Base-by-base conservation (phyloP, 2,888 invertebrate species). In the Melangyna quadrimaculata region DNA sequence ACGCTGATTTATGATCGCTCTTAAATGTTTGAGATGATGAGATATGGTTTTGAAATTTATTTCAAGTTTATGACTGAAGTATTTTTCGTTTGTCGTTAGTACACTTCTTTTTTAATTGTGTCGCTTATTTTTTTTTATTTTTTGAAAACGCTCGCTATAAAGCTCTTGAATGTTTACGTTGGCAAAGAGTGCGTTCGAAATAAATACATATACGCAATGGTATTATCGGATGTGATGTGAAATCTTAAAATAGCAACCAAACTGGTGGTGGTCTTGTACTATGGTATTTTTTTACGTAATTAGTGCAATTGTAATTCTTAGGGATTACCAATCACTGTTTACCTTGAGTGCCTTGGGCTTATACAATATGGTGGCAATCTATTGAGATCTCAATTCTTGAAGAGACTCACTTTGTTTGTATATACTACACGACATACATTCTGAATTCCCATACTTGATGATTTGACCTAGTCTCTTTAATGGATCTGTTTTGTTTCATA, bases 1-100 rank as follows among this genome's bases (percentile, higher is more conserved):
- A 73, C 78, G 87, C 82, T 87, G 87, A 82, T 82, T 87, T 87
- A 82, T 82, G 82, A 78, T 87, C 70, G 43, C 81, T 74, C 81
- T 77, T 82, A 82, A 82, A 70, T 82, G 78, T 82, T 78, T 87
- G 87, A 78, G 87, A 87, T 87, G 82, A 87, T 87, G 82, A 86
- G 86, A 86, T 86, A 86, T 78, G 86, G 86, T 70, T 73, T 86
- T 77, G 77, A 86, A 86, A 80, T 70, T 80, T 81, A 77, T 78
- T 86, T 81, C 78, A 80, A 86, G 86, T 86, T 86, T 86, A 86
- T 81, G 86, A 78, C 81, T 78, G 24, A 61, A 82, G 78, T 83
- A 19, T 45, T 14, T 45, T 73, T 69, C 53, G 29, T 75, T 67
- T 72, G 59, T 80, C 35, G 55, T 65, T 75, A 17, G 45, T 45